Evolutionary conservation across 2,113 vertebrate genomes (phyloP).

Genomic region (Ibidorhyncha struthersii): DNA sequence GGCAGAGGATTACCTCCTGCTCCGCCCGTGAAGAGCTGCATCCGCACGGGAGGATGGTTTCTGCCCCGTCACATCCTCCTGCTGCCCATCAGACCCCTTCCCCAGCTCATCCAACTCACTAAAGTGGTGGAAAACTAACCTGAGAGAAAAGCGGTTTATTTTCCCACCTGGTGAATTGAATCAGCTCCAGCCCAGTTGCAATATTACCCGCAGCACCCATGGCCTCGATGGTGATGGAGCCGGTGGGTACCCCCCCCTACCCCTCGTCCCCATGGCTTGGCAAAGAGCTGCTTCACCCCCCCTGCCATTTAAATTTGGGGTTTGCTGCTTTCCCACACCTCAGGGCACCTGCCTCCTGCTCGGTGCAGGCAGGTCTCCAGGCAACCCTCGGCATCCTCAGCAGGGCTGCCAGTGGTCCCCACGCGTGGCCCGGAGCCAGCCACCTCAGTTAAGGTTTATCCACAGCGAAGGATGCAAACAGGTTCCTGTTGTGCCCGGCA

Average conservation of each 20-base stretch:
- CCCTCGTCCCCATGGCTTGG: not conserved
- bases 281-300: not conserved
- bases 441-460: not conserved
- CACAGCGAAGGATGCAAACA: not conserved
- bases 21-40: not conserved
- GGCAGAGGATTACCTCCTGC: not conserved
- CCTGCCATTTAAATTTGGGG: not conserved
- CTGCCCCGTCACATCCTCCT: not conserved
- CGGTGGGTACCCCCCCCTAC: fast-evolving
- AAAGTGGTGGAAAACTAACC: not conserved
- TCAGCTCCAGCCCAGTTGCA: not conserved
- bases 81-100: not conserved
- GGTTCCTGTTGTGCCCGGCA: not conserved
- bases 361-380: not conserved
- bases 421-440: not conserved
- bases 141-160: not conserved
- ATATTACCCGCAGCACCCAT: not conserved
- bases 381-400: not conserved
- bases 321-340: not conserved
- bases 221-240: fast-evolving
- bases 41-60: not conserved
- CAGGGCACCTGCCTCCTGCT: not conserved
- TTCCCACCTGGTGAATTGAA: not conserved
- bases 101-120: not conserved
- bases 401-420: not conserved